phyloP scores from a whole-genome alignment of 2,888 invertebrate species.

The Anodontia alba region DNA sequence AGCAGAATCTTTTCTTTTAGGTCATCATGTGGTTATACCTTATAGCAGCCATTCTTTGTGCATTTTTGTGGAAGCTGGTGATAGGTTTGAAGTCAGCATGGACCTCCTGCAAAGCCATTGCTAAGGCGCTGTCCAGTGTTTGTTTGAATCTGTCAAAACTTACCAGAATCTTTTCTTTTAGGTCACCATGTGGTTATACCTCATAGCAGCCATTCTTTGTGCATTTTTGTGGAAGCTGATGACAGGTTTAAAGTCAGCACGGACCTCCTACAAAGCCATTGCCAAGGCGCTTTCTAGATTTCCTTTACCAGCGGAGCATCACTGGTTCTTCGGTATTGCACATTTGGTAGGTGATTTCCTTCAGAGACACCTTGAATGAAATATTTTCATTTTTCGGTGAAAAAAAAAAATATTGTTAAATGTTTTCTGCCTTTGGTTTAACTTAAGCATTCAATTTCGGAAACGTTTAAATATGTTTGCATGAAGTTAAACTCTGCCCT shows the following conservation, averaged over 20 bases:
- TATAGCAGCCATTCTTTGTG: not conserved
- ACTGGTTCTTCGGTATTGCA: not conserved
- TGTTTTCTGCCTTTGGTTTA: no score
- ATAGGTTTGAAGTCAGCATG: not conserved
- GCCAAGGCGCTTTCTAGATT: not conserved
- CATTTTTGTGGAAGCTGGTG: not conserved
- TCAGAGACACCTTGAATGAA: no score
- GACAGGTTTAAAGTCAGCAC: not conserved
- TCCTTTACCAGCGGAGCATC: not conserved
- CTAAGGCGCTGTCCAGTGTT: not conserved
- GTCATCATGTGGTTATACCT: not conserved
- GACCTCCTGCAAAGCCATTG: not conserved
- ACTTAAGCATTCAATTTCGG: no score
- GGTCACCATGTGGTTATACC: not conserved
- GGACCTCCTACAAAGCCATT: not conserved
- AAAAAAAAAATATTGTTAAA: no score
- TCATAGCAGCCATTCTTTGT: not conserved
- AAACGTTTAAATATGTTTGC: no score
- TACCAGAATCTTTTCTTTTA: not conserved
- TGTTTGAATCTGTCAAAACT: no score
- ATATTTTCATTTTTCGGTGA: no score
- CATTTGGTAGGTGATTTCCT: not conserved
- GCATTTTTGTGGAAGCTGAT: not conserved
- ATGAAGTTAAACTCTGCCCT: no score
- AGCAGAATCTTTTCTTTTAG: not conserved